Evolutionary conservation across 2,888 invertebrate species (phyloP).

Genomic region (Apomyelois bistriatella): DNA sequence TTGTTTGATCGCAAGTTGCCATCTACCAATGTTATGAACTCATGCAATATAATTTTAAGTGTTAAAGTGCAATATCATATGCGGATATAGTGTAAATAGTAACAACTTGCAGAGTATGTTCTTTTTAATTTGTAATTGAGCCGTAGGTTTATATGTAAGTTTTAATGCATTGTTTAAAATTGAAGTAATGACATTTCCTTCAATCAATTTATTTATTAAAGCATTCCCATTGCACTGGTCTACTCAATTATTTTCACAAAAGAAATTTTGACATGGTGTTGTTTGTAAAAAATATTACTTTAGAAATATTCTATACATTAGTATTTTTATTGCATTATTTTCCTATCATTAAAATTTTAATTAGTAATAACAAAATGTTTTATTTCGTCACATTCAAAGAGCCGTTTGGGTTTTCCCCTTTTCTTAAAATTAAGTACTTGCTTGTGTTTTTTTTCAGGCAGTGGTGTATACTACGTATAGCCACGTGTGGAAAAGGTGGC

Average conservation of each 20-base stretch:
- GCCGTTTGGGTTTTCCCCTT: no score
- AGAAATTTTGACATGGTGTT: conserved; percentile 42
- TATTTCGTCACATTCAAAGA: no score
- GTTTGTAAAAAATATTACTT: conserved; percentile 63
- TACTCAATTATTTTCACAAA: conserved; percentile 49
- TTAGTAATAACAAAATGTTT: conserved; percentile 36
- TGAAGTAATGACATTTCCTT: conserved; percentile 45
- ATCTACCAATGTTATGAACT: conserved; percentile 55
- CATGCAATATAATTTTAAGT: conserved; percentile 70
- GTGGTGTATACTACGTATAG: no score
- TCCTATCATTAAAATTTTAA: conserved; percentile 70
- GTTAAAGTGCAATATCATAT: conserved; percentile 72
- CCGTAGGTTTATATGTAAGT: conserved; percentile 37
- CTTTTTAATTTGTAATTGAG: conserved; percentile 43
- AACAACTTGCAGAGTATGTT: conserved; percentile 30
- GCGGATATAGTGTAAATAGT: conserved; percentile 59
- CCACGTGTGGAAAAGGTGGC: no score
- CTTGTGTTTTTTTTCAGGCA: no score
- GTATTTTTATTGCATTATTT: conserved; percentile 77
- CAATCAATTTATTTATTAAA: conserved; percentile 66
- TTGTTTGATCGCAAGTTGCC: conserved; percentile 42
- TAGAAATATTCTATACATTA: conserved; percentile 70
- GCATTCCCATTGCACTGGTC: conserved; percentile 64
- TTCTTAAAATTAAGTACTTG: no score
- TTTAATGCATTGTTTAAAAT: conserved; percentile 42